Base-by-base conservation (phyloP, 2,797 vertebrate genomes). In the Picus viridis region DNA sequence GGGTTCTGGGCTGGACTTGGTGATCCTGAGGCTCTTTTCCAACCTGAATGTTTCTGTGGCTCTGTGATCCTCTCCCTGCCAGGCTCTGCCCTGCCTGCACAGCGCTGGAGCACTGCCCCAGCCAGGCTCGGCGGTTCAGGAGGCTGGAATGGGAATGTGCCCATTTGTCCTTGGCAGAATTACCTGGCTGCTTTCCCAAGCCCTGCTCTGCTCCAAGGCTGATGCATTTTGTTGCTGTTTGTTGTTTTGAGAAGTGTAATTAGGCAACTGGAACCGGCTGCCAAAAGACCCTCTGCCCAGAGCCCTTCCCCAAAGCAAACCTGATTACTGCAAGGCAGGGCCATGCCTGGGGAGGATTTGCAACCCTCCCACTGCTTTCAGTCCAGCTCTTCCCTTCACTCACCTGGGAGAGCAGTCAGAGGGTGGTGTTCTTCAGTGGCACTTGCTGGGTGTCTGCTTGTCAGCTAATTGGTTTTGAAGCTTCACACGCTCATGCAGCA, bases 171-270 rank as follows among this genome's bases (percentile, higher is more conserved):
- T 81, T 16, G 32, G 32, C 30, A 65, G 62, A 49, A 83, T 73
- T 72, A 81, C 49, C 51, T 47, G 65, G 30, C 87, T 80, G 24
- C 57, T 75, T 95, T 92, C 91, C 58, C 90, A 86, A 89, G 49
- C 23, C 57, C 54, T 76, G 45, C 19, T 75, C 59, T 92, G 71
- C 41, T 92, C 19, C 62, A 72, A 49, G 17, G 17, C 53, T 58
- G 34, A 90, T 77, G 30, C 22, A 62, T 89, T 86, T 87, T 76
- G 57, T 70, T 94, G 75, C 62, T 82, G 39, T 80, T 82, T 41
- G n/a, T 74, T 86, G 15, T 82, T 94, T 86, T 0, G 0, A 94
- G 74, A 83, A 91, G 61, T 91, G 91, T 86, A 83, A 96, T 94
- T 76, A 92, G 83, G 71, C 2, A 2, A 76, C 80, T 89, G 54